Evolutionary conservation across 2,797 vertebrate species (phyloP).

Genomic region (Cirrhinus mrigala): DNA sequence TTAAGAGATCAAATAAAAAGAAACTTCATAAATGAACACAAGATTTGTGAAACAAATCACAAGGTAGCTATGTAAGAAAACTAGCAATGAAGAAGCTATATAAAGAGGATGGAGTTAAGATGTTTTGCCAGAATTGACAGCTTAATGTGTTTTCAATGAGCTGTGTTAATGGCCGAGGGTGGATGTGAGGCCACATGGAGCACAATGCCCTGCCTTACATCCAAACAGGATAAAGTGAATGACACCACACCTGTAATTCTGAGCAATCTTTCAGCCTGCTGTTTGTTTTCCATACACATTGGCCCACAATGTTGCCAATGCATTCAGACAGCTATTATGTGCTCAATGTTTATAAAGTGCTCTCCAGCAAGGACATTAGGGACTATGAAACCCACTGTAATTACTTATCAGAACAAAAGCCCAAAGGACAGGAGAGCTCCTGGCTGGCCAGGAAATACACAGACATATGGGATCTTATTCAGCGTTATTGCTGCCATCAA

Average conservation of each 20-base stretch:
- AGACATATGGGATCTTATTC: conserved; percentile 58
- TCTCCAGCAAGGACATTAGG: conserved; percentile 47
- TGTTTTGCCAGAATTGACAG: conserved; percentile 41
- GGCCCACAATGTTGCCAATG: conserved; percentile 38
- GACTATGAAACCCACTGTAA: conserved; percentile 50
- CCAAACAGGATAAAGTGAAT: conserved; percentile 35
- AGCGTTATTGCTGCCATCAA: conserved; percentile 52
- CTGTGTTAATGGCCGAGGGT: conserved; percentile 8
- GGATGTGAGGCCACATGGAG: background rate
- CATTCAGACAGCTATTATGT: conserved; percentile 46
- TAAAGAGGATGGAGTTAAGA: background rate
- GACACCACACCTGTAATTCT: conserved; percentile 59
- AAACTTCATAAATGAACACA: background rate
- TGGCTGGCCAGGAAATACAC: conserved; percentile 44
- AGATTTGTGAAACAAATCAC: background rate
- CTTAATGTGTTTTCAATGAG: conserved; percentile 37
- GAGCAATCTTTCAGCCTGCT: conserved; percentile 39
- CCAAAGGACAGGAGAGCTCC: conserved; percentile 44
- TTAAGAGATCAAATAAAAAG: background rate
- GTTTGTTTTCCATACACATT: conserved; percentile 54
- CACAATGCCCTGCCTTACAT: conserved; percentile 24
- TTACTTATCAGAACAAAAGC: conserved; percentile 50
- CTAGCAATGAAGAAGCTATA: background rate
- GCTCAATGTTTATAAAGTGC: conserved; percentile 55
- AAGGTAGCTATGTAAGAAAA: background rate